Evolutionary conservation across 2,113 vertebrate genomes (phyloP).

Genomic region (Pomatostomus ruficeps): DNA sequence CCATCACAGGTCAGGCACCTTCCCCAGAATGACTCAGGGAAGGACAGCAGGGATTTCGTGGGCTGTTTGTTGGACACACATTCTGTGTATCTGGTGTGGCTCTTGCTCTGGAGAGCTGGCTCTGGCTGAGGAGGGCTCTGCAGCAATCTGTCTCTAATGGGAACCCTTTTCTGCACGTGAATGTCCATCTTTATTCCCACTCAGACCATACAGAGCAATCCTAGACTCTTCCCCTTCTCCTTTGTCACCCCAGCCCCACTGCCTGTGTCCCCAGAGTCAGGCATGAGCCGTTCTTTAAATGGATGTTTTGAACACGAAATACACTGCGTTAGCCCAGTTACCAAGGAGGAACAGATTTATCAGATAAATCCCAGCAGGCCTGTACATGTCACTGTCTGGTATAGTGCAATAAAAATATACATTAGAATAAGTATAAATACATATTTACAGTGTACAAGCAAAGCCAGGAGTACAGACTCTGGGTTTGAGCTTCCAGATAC

Average conservation of each 20-base stretch:
- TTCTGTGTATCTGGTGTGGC: fast-evolving
- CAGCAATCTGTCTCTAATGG: not conserved
- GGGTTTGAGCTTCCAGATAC: not conserved
- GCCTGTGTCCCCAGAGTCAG: not conserved
- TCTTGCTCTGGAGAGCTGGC: not conserved
- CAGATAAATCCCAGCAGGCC: conserved; percentile 27
- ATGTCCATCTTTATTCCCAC: not conserved
- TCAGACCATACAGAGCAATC: not conserved
- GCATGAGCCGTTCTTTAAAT: not conserved
- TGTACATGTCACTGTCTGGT: conserved; percentile 2
- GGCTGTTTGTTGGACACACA: not conserved
- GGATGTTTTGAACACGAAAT: not conserved
- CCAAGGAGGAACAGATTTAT: conserved; percentile 8
- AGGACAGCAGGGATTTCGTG: not conserved
- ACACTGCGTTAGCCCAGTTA: not conserved
- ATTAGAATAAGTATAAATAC: conserved; percentile 48
- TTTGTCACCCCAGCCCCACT: not conserved
- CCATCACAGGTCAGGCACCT: not conserved
- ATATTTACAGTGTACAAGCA: conserved; percentile 43
- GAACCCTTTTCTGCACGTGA: not conserved
- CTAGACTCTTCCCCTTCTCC: not conserved
- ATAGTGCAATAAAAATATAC: conserved; percentile 46
- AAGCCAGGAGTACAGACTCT: conserved; percentile 21
- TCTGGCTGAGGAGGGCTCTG: not conserved
- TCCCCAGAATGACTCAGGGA: too few species aligned